Conservation (phyloP, 2,888 invertebrate species). For the Drosophila ezoana region DNA sequence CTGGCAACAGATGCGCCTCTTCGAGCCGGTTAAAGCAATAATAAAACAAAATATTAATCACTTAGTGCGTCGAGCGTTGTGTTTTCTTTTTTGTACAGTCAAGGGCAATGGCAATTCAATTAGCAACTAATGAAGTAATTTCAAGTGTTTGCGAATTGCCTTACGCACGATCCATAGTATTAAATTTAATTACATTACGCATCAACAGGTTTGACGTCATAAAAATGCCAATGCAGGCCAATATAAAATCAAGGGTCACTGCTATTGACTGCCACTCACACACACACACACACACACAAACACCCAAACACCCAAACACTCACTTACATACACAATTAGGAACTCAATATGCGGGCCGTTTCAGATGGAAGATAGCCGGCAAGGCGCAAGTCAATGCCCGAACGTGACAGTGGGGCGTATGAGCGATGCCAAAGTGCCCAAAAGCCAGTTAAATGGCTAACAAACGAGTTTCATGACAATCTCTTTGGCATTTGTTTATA, state of each 20-base stretch:
- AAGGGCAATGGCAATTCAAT: slow-evolving; percentile 53
- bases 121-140: slow-evolving; percentile 65
- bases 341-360: slow-evolving; percentile 31
- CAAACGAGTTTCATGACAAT: slow-evolving; percentile 41
- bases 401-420: slow-evolving; percentile 47
- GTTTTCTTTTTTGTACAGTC: background rate
- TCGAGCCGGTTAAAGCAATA: slow-evolving; percentile 14
- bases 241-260: slow-evolving; percentile 43
- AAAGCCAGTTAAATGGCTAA: slow-evolving; percentile 31
- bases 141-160: slow-evolving; percentile 37
- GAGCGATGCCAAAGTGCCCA: slow-evolving; percentile 23
- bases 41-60: slow-evolving; percentile 58
- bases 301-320: background rate
- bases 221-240: slow-evolving; percentile 41
- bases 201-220: slow-evolving; percentile 63
- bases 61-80: slow-evolving; percentile 4
- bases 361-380: slow-evolving; percentile 35
- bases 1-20: slow-evolving; percentile 21
- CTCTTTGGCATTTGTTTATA: slow-evolving; percentile 18
- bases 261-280: slow-evolving; percentile 11
- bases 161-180: slow-evolving; percentile 20
- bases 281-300: slow-evolving; percentile 10
- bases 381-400: slow-evolving; percentile 44
- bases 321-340: slow-evolving; percentile 24
- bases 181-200: slow-evolving; percentile 32